Evolutionary conservation across 2,113 vertebrate genomes (phyloP).

Genomic region (Mungos mungo): DNA sequence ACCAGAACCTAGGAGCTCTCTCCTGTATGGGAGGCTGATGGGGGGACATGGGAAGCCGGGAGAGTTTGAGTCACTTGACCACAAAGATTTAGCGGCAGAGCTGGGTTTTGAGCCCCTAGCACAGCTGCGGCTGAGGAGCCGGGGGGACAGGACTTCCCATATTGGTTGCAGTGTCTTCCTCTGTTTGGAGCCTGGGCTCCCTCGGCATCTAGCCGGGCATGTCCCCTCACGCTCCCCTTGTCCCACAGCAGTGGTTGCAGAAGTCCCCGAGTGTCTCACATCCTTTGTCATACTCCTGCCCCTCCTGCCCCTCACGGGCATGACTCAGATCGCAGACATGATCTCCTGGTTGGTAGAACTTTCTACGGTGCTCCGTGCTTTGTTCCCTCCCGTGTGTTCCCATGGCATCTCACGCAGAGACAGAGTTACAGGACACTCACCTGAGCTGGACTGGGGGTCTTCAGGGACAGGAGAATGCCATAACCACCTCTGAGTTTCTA

Average conservation of each 20-base stretch:
- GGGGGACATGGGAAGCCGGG: not conserved
- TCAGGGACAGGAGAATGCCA: not conserved
- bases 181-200: not conserved
- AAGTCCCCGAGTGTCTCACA: not conserved
- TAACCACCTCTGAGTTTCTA: not conserved
- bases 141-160: fast-evolving
- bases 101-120: not conserved
- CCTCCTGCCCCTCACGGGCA: not conserved
- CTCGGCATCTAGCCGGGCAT: fast-evolving
- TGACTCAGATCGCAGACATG: not conserved
- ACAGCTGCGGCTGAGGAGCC: not conserved
- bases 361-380: not conserved
- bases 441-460: not conserved
- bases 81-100: not conserved
- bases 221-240: not conserved
- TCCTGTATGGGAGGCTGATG: not conserved
- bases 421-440: not conserved
- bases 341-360: not conserved
- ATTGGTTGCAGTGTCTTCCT: not conserved
- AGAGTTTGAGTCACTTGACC: not conserved
- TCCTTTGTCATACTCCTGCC: not conserved
- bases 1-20: not conserved
- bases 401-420: not conserved
- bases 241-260: not conserved
- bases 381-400: not conserved